A percentile compares a stretch with the other conserved stretches of the same genome.
Conservation (phyloP, 2,888 invertebrate species). For the Ormyrus nitidulus region DNA sequence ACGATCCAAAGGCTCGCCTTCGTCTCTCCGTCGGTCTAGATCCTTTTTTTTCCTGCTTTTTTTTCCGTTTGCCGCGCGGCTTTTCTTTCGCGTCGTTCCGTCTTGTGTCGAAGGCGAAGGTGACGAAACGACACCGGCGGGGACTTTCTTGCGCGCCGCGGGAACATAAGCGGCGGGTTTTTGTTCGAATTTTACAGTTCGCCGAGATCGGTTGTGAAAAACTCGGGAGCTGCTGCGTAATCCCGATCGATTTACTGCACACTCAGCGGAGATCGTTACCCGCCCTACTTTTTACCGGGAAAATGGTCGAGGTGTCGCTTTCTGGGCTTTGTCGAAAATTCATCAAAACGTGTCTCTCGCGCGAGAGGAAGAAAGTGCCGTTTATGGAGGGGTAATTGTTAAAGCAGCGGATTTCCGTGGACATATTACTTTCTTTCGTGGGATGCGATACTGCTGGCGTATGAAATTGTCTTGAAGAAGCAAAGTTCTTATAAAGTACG, state of each 20-base stretch:
- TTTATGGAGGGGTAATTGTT: too few species aligned
- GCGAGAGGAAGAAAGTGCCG: too few species aligned
- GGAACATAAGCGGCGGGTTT: slow-evolving; percentile 15
- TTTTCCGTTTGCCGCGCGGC: neutral
- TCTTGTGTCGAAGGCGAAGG: slow-evolving; percentile 11
- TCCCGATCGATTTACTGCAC: slow-evolving; percentile 21
- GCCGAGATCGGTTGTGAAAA: slow-evolving; percentile 11
- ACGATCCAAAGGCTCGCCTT: too few species aligned
- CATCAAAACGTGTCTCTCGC: too few species aligned
- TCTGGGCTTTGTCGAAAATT: too few species aligned
- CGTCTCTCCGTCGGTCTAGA: too few species aligned
- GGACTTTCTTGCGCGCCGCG: neutral
- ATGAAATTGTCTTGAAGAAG: neutral
- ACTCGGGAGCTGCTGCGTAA: slow-evolving; percentile 25
- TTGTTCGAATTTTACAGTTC: slow-evolving; percentile 31
- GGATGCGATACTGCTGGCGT: too few species aligned
- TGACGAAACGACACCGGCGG: slow-evolving; percentile 20
- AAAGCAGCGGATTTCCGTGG: too few species aligned
- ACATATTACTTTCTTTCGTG: too few species aligned
- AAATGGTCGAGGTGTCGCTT: too few species aligned
- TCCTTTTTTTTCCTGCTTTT: too few species aligned
- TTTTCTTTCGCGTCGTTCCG: neutral
- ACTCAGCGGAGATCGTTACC: neutral
- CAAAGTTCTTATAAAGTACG: neutral
- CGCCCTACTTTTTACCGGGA: too few species aligned